phyloP scores from a whole-genome alignment of 2,797 vertebrate genomes.

The Catamblyrhynchus diadema region DNA sequence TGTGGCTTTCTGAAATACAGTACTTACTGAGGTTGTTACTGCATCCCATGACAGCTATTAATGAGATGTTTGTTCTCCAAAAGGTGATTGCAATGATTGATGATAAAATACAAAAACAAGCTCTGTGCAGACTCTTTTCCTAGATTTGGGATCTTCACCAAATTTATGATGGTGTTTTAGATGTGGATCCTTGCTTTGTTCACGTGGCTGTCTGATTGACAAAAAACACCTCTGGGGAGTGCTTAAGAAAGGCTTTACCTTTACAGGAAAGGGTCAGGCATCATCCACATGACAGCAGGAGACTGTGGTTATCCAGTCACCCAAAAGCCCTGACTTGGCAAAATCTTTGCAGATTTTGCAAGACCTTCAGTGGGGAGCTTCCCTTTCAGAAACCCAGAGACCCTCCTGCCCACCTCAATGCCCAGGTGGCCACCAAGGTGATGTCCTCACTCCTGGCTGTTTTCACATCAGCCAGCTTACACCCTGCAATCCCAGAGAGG shows the following conservation, averaged over 20 bases:
- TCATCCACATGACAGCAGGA: not conserved
- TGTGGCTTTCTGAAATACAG: not conserved
- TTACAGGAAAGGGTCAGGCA: not conserved
- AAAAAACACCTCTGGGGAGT: not conserved
- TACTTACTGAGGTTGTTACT: not conserved
- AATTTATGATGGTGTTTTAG: not conserved
- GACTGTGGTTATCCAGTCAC: not conserved
- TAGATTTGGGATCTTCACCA: not conserved
- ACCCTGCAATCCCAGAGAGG: not conserved
- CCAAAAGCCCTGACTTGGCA: not conserved
- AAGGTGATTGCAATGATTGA: not conserved
- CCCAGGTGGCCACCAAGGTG: not conserved
- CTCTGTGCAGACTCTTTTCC: not conserved
- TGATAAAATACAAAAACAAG: not conserved
- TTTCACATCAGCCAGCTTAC: not conserved
- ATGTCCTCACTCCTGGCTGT: not conserved
- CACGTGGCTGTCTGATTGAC: not conserved
- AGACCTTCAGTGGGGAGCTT: not conserved
- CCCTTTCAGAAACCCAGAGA: not conserved
- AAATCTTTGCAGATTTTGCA: not conserved
- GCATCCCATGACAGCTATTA: not conserved
- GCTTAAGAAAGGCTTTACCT: not conserved
- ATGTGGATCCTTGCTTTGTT: not conserved
- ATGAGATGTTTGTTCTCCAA: not conserved
- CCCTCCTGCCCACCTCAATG: not conserved